Base-by-base conservation (phyloP, 2,797 vertebrate genomes). In the Amphiprion clarkii region DNA sequence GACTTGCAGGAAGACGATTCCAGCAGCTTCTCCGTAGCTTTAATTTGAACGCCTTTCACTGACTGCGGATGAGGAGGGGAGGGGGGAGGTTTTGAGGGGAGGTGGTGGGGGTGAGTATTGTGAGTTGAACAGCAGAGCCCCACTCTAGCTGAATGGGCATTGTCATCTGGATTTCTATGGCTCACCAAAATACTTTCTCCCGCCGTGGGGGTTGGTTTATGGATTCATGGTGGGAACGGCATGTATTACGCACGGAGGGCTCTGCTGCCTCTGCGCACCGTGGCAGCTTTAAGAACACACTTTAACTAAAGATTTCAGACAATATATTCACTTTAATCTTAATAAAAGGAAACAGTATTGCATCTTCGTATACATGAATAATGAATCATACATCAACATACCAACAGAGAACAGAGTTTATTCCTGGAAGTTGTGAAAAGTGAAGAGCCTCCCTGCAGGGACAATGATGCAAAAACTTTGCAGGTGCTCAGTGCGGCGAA, bases 151-250 rank as follows among this genome's bases (percentile, higher is more conserved):
- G 92, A 95, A 95, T 92, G 87, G 93, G 89, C 80, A 93, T 94
- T 95, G 94, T 95, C 92, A 94, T 95, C 88, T 93, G 90, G 91
- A 93, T 94, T 94, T 94, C 92, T 92, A 91, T 93, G 88, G 90
- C 88, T 75, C 85, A 90, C 91, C 88, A 93, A 94, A 94, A 93
- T 93, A 92, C 92, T 90, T 91, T 91, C 91, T 92, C 91, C 86
- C 84, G 31, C 87, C 80, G 81, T 88, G 88, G 92, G 91, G 90
- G 90, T 91, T 79, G 90, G 88, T 91, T 81, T 89, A 64, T 84
- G 81, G 84, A 86, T 86, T 31, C 83, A 44, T 53, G 81, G 85
- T 93, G 90, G 87, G 89, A 93, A 93, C 19, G 23, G 79, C 76
- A 51, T 86, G 79, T 73, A 51, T 86, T 80, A 86, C 85, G 75